Percentiles rank a stretch among this genome's conserved stretches.
Conservation (phyloP, 2,888 invertebrate species). For the Serrognathus titanus region DNA sequence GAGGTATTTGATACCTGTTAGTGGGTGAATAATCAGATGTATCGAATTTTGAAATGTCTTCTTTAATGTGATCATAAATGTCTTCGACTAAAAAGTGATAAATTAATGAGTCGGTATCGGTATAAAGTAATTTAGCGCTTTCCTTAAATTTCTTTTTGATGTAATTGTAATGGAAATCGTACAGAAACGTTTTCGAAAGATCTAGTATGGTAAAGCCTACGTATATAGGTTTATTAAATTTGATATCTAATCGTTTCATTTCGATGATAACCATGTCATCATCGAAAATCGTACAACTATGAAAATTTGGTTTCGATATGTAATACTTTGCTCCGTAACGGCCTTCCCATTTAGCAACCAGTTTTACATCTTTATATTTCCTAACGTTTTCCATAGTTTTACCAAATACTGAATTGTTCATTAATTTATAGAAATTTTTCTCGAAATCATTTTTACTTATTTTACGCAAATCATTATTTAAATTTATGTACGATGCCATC, state of each 20-base stretch:
- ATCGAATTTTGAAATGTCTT: constrained; percentile 42
- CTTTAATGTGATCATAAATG: no score
- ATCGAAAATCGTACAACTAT: constrained; percentile 33
- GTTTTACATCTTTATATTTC: constrained; percentile 39
- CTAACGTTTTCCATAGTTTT: constrained; percentile 47
- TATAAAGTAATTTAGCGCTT: no score
- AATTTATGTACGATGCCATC: constrained; percentile 41
- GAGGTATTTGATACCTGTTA: constrained; percentile 36
- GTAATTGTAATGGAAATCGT: no score
- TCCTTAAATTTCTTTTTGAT: no score
- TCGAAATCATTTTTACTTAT: constrained; percentile 5
- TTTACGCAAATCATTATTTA: no score
- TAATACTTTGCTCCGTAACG: constrained; percentile 33
- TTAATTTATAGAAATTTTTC: constrained; percentile 13
- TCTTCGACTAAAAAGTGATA: no score
- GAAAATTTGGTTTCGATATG: constrained; percentile 37
- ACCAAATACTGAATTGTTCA: constrained; percentile 36
- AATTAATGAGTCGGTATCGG: no score
- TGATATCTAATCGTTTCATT: constrained; percentile 28
- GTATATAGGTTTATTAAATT: constrained; percentile 43
- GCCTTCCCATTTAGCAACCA: constrained; percentile 29
- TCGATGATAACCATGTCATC: constrained; percentile 33
- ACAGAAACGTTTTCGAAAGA: no score
- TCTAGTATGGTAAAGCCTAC: constrained; percentile 31
- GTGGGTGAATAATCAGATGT: constrained; percentile 43